Percentiles rank a stretch among this genome's conserved stretches.
These are phyloP conservation scores for Actinopyga echinites DNA, from an alignment of 53 echinoderm and acorn worm genomes.

Conservation along the genomic window DNA sequence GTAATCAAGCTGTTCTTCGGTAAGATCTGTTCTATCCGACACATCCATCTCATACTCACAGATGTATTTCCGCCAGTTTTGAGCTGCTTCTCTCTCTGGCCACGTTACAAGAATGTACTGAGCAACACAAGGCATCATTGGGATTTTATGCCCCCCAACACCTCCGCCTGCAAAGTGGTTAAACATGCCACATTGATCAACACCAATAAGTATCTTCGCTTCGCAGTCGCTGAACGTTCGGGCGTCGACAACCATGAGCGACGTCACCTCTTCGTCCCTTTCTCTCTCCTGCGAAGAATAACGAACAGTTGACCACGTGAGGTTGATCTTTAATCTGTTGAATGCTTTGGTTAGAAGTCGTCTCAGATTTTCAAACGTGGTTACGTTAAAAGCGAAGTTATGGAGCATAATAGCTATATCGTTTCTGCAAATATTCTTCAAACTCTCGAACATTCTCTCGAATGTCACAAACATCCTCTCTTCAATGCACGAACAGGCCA, in stretches of 20 bases:
- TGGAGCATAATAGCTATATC: conserved; percentile 9
- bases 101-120: not conserved
- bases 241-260: not conserved
- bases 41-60: not conserved
- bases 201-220: not conserved
- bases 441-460: not conserved
- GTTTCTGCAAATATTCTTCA: not conserved
- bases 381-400: conserved; percentile 11
- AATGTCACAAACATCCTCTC: not conserved
- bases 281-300: not conserved
- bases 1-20: no score
- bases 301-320: conserved; percentile 10
- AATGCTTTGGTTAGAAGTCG: not conserved
- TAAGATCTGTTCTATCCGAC: no score
- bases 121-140: not conserved
- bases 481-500: not conserved
- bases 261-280: no score
- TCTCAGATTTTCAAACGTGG: not conserved
- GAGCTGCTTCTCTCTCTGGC: not conserved
- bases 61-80: not conserved
- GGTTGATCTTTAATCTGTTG: not conserved
- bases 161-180: not conserved
- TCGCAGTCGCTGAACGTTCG: not conserved
- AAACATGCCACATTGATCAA: not conserved
- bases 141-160: not conserved